A percentile compares a stretch with the other conserved stretches of the same genome.
These are phyloP conservation scores for Athalia circularis DNA, from an alignment of 2,888 invertebrate species.

Conservation along the genomic window DNA sequence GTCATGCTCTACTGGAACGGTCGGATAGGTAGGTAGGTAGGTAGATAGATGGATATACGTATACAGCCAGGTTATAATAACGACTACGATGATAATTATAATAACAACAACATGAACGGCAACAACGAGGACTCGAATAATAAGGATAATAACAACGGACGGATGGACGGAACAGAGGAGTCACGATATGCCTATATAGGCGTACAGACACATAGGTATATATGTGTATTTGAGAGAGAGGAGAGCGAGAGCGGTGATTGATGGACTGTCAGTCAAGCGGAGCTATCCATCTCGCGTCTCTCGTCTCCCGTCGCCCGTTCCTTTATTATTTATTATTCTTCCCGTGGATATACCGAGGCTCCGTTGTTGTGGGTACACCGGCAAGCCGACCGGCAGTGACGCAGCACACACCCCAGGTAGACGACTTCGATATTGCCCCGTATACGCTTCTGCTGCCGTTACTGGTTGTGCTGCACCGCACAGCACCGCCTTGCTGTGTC, in stretches of 20 bases:
- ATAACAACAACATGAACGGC: neutral
- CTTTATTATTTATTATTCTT: conserved; percentile 70
- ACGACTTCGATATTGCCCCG: conserved; percentile 42
- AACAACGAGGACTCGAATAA: conserved; percentile 33
- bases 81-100: conserved; percentile 16
- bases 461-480: conserved; percentile 43
- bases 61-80: conserved; percentile 7
- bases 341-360: conserved; percentile 54
- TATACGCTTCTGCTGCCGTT: neutral
- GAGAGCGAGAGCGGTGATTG: conserved; percentile 64
- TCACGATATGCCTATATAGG: conserved; percentile 27
- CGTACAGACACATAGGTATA: neutral
- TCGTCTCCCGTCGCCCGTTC: conserved; percentile 58
- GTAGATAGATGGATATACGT: conserved; percentile 1
- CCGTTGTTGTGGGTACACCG: conserved; percentile 26
- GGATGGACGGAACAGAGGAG: conserved; percentile 11
- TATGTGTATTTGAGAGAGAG: conserved; percentile 5
- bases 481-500: conserved; percentile 68
- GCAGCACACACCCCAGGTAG: conserved; percentile 61
- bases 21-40: neutral
- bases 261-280: conserved; percentile 73
- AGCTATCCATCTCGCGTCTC: conserved; percentile 71
- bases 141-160: conserved; percentile 21
- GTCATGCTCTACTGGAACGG: conserved; percentile 10
- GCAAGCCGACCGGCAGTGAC: conserved; percentile 59